Conservation (phyloP, 1,140 invertebrate species). For the Argopecten irradians region DNA sequence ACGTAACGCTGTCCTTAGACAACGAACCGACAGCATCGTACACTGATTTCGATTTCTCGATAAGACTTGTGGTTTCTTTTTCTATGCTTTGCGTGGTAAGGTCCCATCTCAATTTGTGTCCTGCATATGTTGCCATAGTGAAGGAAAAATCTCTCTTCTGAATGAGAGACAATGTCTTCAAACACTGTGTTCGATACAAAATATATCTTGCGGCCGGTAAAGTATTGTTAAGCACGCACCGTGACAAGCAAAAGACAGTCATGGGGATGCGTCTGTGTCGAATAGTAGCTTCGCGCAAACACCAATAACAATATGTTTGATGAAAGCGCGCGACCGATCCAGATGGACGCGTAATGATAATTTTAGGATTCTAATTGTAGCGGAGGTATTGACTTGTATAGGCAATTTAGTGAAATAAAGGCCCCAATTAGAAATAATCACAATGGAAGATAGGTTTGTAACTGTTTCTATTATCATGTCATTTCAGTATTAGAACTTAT, state of each 20-base stretch:
- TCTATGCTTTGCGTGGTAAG: slow-evolving; percentile 70
- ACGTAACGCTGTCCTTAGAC: slow-evolving; percentile 69
- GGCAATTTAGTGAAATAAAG: too few species aligned
- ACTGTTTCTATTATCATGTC: too few species aligned
- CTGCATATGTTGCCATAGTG: slow-evolving; percentile 55
- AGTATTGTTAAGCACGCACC: neutral
- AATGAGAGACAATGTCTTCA: neutral
- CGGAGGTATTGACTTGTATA: too few species aligned
- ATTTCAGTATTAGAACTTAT: too few species aligned
- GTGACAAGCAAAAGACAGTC: neutral
- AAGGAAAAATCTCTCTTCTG: neutral
- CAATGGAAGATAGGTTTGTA: too few species aligned
- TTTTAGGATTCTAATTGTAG: neutral
- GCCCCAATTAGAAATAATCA: too few species aligned
- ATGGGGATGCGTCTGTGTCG: neutral
- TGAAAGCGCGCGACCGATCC: neutral
- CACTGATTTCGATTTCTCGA: slow-evolving; percentile 67
- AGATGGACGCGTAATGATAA: neutral
- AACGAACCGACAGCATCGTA: slow-evolving; percentile 75
- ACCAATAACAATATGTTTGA: neutral
- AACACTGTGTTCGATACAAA: neutral
- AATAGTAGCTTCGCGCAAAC: neutral
- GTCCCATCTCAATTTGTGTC: slow-evolving; percentile 67
- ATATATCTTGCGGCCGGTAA: neutral
- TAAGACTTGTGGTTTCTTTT: slow-evolving; percentile 70